phyloP scores from a whole-genome alignment of 2,888 invertebrate genomes.

The Chirona hameri region DNA sequence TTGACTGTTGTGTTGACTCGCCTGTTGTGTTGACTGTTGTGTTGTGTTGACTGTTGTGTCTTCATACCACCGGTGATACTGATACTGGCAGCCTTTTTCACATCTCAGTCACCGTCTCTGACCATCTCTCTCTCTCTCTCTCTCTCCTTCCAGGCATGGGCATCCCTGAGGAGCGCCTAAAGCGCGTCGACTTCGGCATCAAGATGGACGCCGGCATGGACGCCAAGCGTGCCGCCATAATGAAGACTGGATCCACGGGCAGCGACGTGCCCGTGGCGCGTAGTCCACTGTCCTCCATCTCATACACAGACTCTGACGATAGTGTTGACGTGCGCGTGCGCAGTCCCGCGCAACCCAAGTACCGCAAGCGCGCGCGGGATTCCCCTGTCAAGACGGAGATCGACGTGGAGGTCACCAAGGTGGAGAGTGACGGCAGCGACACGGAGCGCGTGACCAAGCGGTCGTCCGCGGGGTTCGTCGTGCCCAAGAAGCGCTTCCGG shows the following conservation, averaged over 20 bases:
- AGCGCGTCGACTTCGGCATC: not conserved
- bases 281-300: not conserved
- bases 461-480: not conserved
- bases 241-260: not conserved
- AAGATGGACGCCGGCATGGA: not conserved
- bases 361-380: not conserved
- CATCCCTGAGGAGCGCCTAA: not conserved
- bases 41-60: no score
- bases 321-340: not conserved
- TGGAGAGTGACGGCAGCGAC: not conserved
- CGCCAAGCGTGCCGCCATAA: not conserved
- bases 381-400: no score
- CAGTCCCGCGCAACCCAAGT: not conserved
- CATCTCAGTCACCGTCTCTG: not conserved
- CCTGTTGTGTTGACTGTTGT: no score
- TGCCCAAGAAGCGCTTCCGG: slow-evolving; percentile 23
- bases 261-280: not conserved
- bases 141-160: slow-evolving; percentile 6
- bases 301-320: slow-evolving; percentile 25
- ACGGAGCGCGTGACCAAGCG: not conserved
- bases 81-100: no score
- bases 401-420: not conserved
- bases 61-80: no score
- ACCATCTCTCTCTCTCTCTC: not conserved
- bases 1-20: no score